These are phyloP conservation scores for Smithornis capensis DNA, from an alignment of 2,113 vertebrate species.

Conservation along the genomic window DNA sequence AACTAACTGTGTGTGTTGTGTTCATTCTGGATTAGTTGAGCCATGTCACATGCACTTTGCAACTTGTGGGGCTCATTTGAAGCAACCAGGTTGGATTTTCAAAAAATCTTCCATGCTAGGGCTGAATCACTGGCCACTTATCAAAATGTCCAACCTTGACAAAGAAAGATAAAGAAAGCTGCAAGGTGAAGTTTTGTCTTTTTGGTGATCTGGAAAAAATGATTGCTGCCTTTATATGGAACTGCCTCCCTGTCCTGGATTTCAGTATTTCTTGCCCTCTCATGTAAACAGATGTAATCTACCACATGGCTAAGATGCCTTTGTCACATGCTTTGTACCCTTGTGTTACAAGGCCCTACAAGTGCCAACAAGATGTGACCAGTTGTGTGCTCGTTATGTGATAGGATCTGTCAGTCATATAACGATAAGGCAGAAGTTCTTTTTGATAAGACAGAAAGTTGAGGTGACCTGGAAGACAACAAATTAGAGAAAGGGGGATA, in stretches of 20 bases:
- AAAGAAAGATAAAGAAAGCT: neutral
- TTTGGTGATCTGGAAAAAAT: neutral
- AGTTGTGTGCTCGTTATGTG: neutral
- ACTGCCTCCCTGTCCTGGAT: neutral
- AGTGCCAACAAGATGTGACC: neutral
- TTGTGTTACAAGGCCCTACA: neutral
- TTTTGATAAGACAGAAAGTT: neutral
- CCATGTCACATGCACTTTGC: neutral
- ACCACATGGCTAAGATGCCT: neutral
- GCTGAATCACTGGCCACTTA: accelerated
- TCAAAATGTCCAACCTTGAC: neutral
- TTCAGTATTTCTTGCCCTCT: neutral
- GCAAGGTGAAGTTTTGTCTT: neutral
- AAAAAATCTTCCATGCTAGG: neutral
- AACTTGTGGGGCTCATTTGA: neutral
- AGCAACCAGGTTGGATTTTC: neutral
- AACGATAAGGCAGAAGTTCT: neutral
- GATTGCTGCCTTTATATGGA: neutral
- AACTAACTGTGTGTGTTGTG: neutral
- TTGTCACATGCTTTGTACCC: neutral
- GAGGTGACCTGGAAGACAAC: neutral
- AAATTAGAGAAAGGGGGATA: neutral
- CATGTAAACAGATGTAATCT: neutral
- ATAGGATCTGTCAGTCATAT: neutral
- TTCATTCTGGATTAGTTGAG: accelerated